A percentile compares a stretch with the other conserved stretches of the same genome.
phyloP scores from a whole-genome alignment of 2,797 vertebrate genomes.

The Lithobates sylvaticus region DNA sequence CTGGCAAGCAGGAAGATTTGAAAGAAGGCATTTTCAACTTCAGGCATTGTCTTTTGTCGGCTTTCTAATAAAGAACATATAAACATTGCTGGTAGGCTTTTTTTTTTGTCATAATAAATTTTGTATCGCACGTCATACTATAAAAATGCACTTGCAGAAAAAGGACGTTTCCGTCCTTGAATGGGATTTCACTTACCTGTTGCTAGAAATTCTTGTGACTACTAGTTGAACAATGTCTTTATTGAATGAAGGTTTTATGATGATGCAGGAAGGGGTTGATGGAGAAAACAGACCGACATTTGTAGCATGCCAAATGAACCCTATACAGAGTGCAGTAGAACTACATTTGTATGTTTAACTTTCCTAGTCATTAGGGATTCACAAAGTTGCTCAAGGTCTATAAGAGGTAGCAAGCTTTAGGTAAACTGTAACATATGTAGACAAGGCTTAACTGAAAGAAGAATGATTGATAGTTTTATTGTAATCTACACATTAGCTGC shows the following conservation, averaged over 20 bases:
- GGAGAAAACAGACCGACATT: conserved; percentile 23
- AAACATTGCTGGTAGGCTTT: too few relatives aligned
- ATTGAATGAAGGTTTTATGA: conserved; percentile 16
- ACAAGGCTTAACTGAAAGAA: too few relatives aligned
- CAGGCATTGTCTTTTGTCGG: neutral
- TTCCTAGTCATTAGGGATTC: neutral
- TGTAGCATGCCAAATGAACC: neutral
- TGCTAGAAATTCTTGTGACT: neutral
- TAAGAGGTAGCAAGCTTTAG: neutral
- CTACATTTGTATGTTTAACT: neutral
- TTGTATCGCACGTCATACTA: neutral
- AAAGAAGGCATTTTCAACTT: neutral
- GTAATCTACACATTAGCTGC: too few relatives aligned
- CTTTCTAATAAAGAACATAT: too few relatives aligned
- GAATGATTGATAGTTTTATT: too few relatives aligned
- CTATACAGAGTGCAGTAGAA: neutral
- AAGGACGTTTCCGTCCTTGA: neutral
- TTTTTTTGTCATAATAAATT: too few relatives aligned
- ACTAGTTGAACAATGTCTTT: neutral
- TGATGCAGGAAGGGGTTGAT: conserved; percentile 11
- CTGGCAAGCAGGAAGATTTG: neutral
- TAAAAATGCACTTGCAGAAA: neutral
- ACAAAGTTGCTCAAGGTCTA: neutral
- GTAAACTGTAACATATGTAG: conserved; percentile 1
- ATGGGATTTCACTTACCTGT: neutral